Base-by-base conservation (phyloP, 2,888 invertebrate genomes). In the Trissoscelio sp. region DNA sequence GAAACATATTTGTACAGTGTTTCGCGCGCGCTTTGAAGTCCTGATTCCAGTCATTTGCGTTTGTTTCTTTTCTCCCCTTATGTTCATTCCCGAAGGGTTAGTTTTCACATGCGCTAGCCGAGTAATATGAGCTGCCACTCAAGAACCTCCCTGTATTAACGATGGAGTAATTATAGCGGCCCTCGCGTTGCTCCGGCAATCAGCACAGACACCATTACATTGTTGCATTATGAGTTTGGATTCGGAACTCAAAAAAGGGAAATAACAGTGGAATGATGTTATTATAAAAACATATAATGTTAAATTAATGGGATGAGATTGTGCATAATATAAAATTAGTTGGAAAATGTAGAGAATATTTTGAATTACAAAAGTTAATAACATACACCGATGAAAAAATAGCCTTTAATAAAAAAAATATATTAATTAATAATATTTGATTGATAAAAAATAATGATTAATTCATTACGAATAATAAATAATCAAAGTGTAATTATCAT, bases 41-140 rank as follows among this genome's bases (percentile, higher is more conserved):
- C 62, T 14, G 51, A 37, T 60, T 34, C 22, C 44, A 46, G 14
- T 51, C 42, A 75, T 75, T 75, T 48, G 46, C 53, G 28, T 58
- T 57, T 60, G 39, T 28, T 44, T 42, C 37, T 48, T 58, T 53
- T 53, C 34, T 34, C 55, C 60, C 60, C 55, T 57, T 48, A n/a
- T 18, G 48, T 28, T 37, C 79, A 24, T 83, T 85, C 87, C 86
- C 87, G 83, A 87, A 87, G 88, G 88, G 88, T 89, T 88, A 88
- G 88, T 89, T 89, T 89, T 88, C 88, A 88, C 88, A 88, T 88
- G 87, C 88, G 88, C 88, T 89, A 87, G 88, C 85, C 87, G 87
- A 87, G 89, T 89, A 89, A 89, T 89, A 89, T 88, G 89, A 89
- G 88, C 89, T 89, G 89, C 89, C 89, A 89, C 89, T 89, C 89